Base-by-base conservation (phyloP, 2,888 invertebrate genomes). In the Heteromurus nitidus region DNA sequence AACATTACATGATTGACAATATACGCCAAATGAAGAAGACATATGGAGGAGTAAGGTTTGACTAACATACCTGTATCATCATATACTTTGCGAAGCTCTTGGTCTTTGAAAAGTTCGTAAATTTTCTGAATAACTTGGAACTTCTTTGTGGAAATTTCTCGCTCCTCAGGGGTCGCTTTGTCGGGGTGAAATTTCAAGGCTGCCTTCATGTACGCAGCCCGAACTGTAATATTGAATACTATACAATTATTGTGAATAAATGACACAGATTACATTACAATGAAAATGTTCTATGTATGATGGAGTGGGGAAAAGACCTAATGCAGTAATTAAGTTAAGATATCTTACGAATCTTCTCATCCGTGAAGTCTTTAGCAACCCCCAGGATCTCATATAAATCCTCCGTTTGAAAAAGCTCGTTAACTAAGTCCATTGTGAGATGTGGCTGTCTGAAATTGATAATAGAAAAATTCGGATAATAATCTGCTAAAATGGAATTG, bases 161-260 rank as follows among this genome's bases (percentile, higher is more conserved):
- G 70, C 5, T 87, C 80, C 9, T 79, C 81, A 9, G 76, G 81
- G 1, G 79, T 28, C 1, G 82, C 84, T 50, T 87, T 87, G 64
- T 87, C 87, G 0, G 87, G 87, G 50, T 87, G 87, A 60, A 79
- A 84, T 9, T 58, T 62, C 36, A 86, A 58, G 16, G 87, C 87
- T 3, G 85, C 85, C 26, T 77, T 76, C 55, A 86, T 72, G 53
- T 87, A 87, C 2, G 86, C 85, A 28, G 82, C 72, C 9, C 83
- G 77, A 47, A 87, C 87, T 87, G 31, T 11, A 64, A 53, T 20
- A 44, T 36, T 24, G 22, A 24, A 30, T 13, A 36, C 13, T 36
- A 36, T 36, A 36, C 13, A 5, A 31, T 16, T n/a, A n/a, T n/a
- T n/a, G n/a, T n/a, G n/a, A n/a, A n/a, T n/a, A n/a, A n/a, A n/a